Percentiles rank a stretch among this genome's conserved stretches.
Conservation (phyloP, 2,888 invertebrate genomes). For the Myathropa florea region DNA sequence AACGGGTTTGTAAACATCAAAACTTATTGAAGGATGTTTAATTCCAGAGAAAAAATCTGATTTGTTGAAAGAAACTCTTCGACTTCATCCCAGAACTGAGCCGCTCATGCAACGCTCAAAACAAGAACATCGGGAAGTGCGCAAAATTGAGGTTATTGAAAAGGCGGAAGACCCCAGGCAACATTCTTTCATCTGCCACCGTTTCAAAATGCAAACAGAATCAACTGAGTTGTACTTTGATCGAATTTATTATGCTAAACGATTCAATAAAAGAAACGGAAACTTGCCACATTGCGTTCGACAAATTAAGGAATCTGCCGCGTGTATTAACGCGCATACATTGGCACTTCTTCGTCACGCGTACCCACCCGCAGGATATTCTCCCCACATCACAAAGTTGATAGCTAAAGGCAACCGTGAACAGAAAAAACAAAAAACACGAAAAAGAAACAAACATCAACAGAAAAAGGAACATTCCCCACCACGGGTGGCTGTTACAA, state of each 20-base stretch:
- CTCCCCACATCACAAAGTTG: background rate
- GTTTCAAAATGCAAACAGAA: background rate
- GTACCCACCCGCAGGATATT: background rate
- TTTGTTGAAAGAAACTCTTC: too few species aligned
- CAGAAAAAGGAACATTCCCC: conserved; percentile 5
- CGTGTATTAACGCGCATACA: background rate
- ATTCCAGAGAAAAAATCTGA: too few species aligned
- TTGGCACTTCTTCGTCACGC: background rate
- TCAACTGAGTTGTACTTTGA: conserved; percentile 11
- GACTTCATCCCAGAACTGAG: too few species aligned
- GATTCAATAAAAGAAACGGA: conserved; percentile 22
- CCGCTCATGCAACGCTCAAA: too few species aligned
- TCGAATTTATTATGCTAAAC: conserved; percentile 38
- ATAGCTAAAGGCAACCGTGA: background rate
- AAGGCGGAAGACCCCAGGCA: too few species aligned
- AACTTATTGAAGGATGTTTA: too few species aligned
- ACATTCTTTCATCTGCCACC: background rate
- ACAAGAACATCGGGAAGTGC: background rate
- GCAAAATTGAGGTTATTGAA: too few species aligned
- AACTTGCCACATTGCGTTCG: conserved; percentile 6
- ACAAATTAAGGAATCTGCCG: conserved; percentile 14
- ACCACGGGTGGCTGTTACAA: background rate
- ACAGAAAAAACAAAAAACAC: background rate
- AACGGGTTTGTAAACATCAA: too few species aligned
- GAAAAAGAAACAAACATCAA: background rate